Percentiles rank a stretch among this genome's conserved stretches.
These are phyloP conservation scores for Embiotoca jacksoni DNA, from an alignment of 2,113 vertebrate genomes.

Conservation along the genomic window DNA sequence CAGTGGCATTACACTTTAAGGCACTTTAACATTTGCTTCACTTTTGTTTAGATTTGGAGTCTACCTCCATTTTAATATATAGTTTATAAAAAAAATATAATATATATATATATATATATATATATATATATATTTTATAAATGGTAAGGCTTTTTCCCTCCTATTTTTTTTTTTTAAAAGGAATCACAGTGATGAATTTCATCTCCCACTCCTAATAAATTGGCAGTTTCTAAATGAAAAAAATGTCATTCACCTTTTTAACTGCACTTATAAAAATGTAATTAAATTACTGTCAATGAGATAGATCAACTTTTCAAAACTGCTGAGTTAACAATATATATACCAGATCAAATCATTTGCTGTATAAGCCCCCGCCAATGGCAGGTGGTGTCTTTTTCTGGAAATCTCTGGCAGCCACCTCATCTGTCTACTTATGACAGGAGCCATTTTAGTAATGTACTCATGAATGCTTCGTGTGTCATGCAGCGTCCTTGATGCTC, in stretches of 20 bases:
- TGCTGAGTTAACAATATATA: constrained; percentile 50
- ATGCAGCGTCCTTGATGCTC: constrained; percentile 63
- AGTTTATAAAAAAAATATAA: no score
- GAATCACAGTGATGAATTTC: neutral
- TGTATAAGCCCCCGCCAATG: constrained; percentile 45
- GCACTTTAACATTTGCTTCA: no score
- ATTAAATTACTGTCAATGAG: constrained; percentile 3
- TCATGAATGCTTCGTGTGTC: constrained; percentile 66
- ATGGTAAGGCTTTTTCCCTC: no score
- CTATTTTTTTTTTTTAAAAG: neutral
- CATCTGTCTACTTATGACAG: constrained; percentile 71
- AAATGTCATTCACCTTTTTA: constrained; percentile 1
- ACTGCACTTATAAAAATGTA: constrained; percentile 8
- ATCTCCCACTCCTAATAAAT: constrained; percentile 6
- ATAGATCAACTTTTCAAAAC: constrained; percentile 19
- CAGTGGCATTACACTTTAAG: no score
- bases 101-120: no score
- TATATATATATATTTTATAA: no score
- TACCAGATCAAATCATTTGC: constrained; percentile 43
- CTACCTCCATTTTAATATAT: no score
- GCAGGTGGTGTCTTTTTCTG: constrained; percentile 68
- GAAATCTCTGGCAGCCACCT: constrained; percentile 56
- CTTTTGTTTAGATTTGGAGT: no score
- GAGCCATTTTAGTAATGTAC: constrained; percentile 73
- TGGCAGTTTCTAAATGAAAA: neutral